These are phyloP conservation scores for Lasioglossum marginatum DNA, from an alignment of 2,888 invertebrate genomes.

Conservation along the genomic window DNA sequence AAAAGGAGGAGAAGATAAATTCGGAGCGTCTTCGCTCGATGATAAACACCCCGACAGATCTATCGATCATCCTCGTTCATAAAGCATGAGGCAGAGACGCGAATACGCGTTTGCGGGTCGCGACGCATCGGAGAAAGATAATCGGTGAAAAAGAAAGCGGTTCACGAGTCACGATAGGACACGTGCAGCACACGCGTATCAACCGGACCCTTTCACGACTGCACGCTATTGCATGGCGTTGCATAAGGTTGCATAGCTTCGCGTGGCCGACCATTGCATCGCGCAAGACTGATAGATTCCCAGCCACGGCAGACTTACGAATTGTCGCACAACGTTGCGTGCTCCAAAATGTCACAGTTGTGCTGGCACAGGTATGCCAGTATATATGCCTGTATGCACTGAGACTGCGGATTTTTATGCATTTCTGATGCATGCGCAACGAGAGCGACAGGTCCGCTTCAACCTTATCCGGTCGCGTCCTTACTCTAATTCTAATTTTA, in stretches of 20 bases:
- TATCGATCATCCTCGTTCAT: not conserved
- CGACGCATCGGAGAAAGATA: not conserved
- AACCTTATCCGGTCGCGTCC: not conserved
- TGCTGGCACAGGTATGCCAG: not conserved
- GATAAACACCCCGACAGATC: not conserved
- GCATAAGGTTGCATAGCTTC: constrained; percentile 64
- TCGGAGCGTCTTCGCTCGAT: not conserved
- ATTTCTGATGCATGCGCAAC: constrained; percentile 1
- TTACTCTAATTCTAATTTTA: constrained; percentile 6
- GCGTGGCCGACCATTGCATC: not conserved
- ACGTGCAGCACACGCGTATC: not conserved
- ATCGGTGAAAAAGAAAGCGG: not conserved
- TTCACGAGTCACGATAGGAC: constrained; percentile 9
- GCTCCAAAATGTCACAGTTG: not conserved
- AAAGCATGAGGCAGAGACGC: not conserved
- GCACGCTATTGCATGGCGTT: constrained; percentile 65
- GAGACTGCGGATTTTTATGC: constrained; percentile 3
- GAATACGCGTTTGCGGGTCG: not conserved
- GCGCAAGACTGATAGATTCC: constrained; percentile 38
- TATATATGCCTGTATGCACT: not conserved
- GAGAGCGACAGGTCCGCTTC: not conserved
- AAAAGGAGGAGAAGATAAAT: not conserved
- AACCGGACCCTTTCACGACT: constrained; percentile 38
- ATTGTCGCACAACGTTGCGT: not conserved
- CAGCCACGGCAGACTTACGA: not conserved